Evolutionary conservation across 2,888 invertebrate genomes (phyloP).

Genomic region (Hipparchia semele): DNA sequence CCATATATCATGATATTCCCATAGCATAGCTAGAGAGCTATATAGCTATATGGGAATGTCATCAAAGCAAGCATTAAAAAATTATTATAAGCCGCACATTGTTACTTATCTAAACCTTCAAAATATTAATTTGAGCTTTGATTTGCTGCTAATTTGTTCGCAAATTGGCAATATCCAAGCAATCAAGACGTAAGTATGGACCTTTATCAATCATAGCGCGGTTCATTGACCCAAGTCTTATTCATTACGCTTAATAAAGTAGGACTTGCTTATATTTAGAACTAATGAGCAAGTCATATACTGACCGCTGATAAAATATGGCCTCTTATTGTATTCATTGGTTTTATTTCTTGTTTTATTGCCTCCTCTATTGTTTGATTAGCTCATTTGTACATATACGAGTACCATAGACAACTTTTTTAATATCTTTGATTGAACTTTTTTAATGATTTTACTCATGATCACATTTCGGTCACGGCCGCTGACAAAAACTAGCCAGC

Average conservation of each 20-base stretch:
- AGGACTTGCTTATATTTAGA: slow-evolving; percentile 34
- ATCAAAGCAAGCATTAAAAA: too few species aligned
- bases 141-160: background rate
- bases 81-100: background rate
- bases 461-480: too few species aligned
- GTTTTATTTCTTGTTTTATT: slow-evolving; percentile 1
- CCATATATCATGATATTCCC: too few species aligned
- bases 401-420: too few species aligned
- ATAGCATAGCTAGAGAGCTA: too few species aligned
- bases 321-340: background rate
- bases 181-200: background rate
- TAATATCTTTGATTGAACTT: too few species aligned
- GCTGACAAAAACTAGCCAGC: too few species aligned
- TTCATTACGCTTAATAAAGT: slow-evolving; percentile 42
- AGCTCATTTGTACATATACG: too few species aligned
- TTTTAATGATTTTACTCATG: too few species aligned
- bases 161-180: background rate
- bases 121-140: background rate
- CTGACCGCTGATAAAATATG: slow-evolving; percentile 32
- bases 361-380: background rate
- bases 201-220: slow-evolving; percentile 37
- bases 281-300: slow-evolving; percentile 20
- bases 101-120: background rate
- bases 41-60: too few species aligned
- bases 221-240: slow-evolving; percentile 45